Evolutionary conservation across 2,797 vertebrate genomes (phyloP).

Genomic region (Prunella strophiata): DNA sequence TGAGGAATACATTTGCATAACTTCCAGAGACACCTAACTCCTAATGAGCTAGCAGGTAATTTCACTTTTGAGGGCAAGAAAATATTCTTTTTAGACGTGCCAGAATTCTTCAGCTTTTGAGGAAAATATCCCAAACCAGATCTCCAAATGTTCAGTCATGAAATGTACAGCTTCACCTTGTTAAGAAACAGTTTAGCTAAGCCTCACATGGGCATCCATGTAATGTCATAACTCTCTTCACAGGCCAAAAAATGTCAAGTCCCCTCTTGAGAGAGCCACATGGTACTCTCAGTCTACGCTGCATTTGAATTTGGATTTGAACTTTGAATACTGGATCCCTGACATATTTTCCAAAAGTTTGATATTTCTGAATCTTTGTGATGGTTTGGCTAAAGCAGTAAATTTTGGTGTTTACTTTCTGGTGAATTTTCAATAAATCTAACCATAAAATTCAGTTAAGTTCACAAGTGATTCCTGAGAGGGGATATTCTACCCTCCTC

Average conservation of each 20-base stretch:
- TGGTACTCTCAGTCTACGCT: neutral
- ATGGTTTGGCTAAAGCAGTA: neutral
- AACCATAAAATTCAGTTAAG: neutral
- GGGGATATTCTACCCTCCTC: neutral
- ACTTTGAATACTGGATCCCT: neutral
- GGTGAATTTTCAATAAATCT: neutral
- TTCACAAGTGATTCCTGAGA: neutral
- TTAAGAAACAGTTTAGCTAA: neutral
- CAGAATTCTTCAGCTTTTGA: neutral
- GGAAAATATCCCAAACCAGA: neutral
- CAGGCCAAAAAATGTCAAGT: neutral
- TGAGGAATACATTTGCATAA: neutral
- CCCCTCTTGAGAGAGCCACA: rapidly evolving
- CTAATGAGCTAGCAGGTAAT: neutral
- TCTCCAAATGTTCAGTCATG: neutral
- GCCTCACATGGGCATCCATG: neutral
- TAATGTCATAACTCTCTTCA: neutral
- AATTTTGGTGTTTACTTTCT: neutral
- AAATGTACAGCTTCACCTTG: neutral
- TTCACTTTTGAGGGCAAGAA: neutral
- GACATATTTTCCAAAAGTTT: neutral
- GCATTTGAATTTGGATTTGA: neutral
- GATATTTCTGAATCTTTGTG: neutral
- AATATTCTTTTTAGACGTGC: neutral
- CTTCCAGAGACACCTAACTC: neutral